Conservation (phyloP, 2,888 invertebrate genomes). For the Lumbricus terrestris region DNA sequence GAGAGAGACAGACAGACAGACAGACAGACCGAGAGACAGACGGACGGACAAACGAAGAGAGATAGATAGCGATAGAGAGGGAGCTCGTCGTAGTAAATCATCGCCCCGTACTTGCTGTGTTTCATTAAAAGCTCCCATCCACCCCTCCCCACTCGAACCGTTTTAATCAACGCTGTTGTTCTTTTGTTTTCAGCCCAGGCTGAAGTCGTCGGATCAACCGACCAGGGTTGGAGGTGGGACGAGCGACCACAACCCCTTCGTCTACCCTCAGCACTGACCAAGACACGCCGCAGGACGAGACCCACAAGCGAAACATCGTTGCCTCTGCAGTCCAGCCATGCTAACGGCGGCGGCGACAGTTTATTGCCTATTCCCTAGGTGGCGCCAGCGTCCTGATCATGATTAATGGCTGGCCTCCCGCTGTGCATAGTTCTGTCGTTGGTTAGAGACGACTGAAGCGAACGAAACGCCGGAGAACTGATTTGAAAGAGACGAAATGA, state of each 20-base stretch:
- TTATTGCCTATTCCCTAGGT: not conserved
- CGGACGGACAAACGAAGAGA: too few species aligned
- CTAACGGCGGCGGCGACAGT: not conserved
- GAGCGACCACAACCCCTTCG: not conserved
- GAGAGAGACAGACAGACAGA: too few species aligned
- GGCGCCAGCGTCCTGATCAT: not conserved
- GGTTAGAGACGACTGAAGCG: not conserved
- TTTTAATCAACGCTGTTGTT: constrained; percentile 3
- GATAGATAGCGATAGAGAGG: too few species aligned
- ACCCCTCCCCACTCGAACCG: not conserved
- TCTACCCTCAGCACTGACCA: not conserved
- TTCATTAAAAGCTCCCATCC: not conserved
- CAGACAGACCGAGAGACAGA: too few species aligned
- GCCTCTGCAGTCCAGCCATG: not conserved
- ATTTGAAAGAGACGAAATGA: not conserved
- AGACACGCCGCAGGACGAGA: not conserved
- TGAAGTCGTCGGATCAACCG: not conserved
- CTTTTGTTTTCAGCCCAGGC: not conserved
- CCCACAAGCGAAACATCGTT: not conserved
- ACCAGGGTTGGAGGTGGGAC: not conserved
- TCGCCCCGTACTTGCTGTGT: not conserved
- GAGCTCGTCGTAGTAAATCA: not conserved
- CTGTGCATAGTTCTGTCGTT: not conserved
- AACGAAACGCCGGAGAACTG: not conserved
- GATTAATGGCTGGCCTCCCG: not conserved